A percentile compares a stretch with the other conserved stretches of the same genome.
Conservation (phyloP, 1,140 invertebrate genomes). For the Cherax destructor region DNA sequence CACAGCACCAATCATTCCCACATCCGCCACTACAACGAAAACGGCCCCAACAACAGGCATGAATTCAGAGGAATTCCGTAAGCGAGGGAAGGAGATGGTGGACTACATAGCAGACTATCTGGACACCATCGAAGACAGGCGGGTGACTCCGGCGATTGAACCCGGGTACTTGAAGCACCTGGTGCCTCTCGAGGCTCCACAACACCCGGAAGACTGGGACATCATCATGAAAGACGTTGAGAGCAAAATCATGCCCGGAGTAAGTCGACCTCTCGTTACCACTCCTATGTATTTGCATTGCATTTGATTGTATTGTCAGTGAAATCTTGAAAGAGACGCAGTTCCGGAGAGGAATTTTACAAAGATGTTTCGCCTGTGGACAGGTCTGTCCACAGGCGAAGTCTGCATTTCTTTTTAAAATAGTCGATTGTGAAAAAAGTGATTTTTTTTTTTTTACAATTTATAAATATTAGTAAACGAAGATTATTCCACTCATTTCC, state of each 20-base stretch:
- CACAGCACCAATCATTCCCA: not conserved
- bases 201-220: slow-evolving; percentile 92
- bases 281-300: not conserved
- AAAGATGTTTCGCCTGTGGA: no score
- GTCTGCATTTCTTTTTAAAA: no score
- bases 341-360: no score
- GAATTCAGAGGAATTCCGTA: slow-evolving; percentile 92
- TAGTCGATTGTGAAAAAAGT: no score
- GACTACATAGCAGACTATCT: slow-evolving; percentile 98
- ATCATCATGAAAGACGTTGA: slow-evolving; percentile 96
- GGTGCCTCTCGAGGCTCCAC: slow-evolving; percentile 89
- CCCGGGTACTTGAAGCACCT: slow-evolving; percentile 89
- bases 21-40: not conserved
- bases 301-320: not conserved
- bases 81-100: slow-evolving; percentile 95
- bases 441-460: no score
- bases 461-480: no score
- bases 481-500: no score
- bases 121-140: slow-evolving; percentile 85
- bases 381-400: no score
- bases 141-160: slow-evolving; percentile 90
- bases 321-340: no score
- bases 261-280: slow-evolving; percentile 74
- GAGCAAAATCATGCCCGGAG: slow-evolving; percentile 97
- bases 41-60: slow-evolving; percentile 77